A percentile compares a stretch with the other conserved stretches of the same genome.
Conservation (phyloP, 2,888 invertebrate genomes). For the Myopa tessellatipennis region DNA sequence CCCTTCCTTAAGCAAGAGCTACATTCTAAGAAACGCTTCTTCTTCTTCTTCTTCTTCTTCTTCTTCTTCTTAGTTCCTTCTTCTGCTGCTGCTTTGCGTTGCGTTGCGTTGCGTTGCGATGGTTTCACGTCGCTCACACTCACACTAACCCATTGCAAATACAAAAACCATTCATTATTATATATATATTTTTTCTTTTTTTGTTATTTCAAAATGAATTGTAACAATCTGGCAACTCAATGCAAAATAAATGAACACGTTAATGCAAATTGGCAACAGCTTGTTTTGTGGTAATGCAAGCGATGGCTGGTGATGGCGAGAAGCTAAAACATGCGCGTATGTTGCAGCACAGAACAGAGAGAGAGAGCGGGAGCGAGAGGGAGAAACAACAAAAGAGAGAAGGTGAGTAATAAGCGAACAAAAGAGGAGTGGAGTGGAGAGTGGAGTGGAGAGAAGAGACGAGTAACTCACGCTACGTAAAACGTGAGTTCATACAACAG, state of each 20-base stretch:
- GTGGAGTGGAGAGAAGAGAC: neutral
- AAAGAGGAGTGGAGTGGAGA: neutral
- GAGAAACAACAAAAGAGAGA: too few relatives aligned
- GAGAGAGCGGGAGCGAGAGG: too few relatives aligned
- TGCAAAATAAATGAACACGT: slow-evolving; percentile 22
- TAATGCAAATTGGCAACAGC: slow-evolving; percentile 24
- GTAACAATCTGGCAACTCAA: slow-evolving; percentile 21
- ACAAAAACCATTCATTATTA: slow-evolving; percentile 1
- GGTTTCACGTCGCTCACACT: too few relatives aligned
- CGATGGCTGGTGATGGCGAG: neutral
- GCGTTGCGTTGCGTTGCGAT: too few relatives aligned
- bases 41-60: too few relatives aligned
- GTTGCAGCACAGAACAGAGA: too few relatives aligned
- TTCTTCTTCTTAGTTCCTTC: too few relatives aligned
- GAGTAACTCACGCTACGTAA: neutral
- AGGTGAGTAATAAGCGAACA: too few relatives aligned
- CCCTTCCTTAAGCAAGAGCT: too few relatives aligned
- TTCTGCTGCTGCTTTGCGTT: too few relatives aligned
- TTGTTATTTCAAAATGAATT: slow-evolving; percentile 5
- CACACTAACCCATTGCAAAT: neutral
- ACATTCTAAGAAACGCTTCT: too few relatives aligned
- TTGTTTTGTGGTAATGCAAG: slow-evolving; percentile 8
- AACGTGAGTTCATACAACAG: slow-evolving; percentile 17
- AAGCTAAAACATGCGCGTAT: too few relatives aligned
- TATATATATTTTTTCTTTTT: neutral